Conservation (phyloP, 2,888 invertebrate genomes). For the Aromia moschata region DNA sequence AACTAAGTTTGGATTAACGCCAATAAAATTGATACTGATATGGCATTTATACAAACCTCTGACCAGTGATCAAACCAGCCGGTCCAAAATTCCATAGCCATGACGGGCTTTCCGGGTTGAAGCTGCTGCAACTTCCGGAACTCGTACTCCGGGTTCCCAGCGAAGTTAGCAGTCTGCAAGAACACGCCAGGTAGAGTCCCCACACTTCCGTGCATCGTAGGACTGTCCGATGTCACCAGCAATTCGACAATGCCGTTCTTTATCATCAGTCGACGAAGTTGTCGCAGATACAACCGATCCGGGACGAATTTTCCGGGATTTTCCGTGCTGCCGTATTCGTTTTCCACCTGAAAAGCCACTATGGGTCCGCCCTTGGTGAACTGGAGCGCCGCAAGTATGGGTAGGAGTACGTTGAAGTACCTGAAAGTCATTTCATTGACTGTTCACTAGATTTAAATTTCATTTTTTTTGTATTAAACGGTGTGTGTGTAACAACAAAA, state of each 20-base stretch:
- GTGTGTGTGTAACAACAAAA: no score
- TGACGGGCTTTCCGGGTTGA: constrained; percentile 65
- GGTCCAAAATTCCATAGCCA: constrained; percentile 70
- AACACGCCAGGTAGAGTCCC: constrained; percentile 61
- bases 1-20: no score
- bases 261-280: constrained; percentile 57
- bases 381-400: constrained; percentile 65
- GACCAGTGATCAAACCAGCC: constrained; percentile 71
- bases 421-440: no score
- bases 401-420: constrained; percentile 59
- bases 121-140: constrained; percentile 60
- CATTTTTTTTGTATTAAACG: no score
- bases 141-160: constrained; percentile 61
- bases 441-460: no score
- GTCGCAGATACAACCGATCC: constrained; percentile 51
- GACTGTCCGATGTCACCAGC: constrained; percentile 66
- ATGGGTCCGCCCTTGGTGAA: constrained; percentile 84
- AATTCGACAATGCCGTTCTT: constrained; percentile 61
- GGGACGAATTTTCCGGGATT: constrained; percentile 45
- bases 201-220: constrained; percentile 50
- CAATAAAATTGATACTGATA: no score
- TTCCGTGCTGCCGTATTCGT: constrained; percentile 63
- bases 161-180: constrained; percentile 68
- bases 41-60: no score
- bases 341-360: constrained; percentile 90